Conservation (phyloP, 2,113 vertebrate species). For the Hemibagrus wyckioides region DNA sequence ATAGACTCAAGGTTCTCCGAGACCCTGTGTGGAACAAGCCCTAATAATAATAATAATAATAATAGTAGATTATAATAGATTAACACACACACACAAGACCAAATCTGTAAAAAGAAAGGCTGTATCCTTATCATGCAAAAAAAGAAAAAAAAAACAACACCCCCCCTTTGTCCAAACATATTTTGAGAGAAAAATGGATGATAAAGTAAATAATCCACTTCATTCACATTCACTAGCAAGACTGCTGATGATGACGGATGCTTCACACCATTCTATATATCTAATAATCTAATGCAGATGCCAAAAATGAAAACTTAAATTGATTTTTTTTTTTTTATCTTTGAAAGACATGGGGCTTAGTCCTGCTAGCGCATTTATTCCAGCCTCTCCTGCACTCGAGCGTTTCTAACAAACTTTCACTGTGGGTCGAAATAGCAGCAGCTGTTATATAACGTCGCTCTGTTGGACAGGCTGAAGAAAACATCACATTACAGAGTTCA, state of each 20-base stretch:
- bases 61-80: background rate
- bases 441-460: background rate
- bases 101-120: too few species aligned
- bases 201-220: background rate
- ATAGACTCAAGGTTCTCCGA: too few species aligned
- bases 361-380: background rate
- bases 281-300: background rate
- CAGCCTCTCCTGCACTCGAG: background rate
- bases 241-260: background rate
- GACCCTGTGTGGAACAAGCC: too few species aligned
- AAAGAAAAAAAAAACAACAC: too few species aligned
- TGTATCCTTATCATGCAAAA: background rate
- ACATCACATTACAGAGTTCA: background rate
- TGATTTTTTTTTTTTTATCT: background rate
- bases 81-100: background rate
- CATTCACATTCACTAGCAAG: background rate
- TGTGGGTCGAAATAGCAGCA: background rate
- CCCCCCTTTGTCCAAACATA: background rate
- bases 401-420: background rate
- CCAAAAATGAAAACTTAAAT: background rate
- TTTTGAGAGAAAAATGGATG: background rate
- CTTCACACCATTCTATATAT: background rate
- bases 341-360: background rate
- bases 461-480: background rate
- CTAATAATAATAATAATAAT: slow-evolving; percentile 6